These are phyloP conservation scores for Bibio marci DNA, from an alignment of 2,888 invertebrate genomes.

Conservation along the genomic window DNA sequence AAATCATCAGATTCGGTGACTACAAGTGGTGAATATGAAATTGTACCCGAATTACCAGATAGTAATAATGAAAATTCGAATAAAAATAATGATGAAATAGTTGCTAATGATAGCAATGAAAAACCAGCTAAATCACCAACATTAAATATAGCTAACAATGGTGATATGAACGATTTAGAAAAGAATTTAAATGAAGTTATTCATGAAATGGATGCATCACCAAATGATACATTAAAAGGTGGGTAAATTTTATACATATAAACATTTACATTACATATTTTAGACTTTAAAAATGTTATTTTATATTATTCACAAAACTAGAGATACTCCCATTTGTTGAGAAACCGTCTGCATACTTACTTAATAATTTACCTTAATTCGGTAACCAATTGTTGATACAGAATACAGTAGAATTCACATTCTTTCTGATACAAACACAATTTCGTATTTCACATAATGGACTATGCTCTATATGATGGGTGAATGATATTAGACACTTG, in stretches of 20 bases:
- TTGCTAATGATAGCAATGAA: conserved; percentile 13
- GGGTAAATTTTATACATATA: neutral
- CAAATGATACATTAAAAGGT: conserved; percentile 6
- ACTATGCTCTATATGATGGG: too few relatives aligned
- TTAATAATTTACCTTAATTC: too few relatives aligned
- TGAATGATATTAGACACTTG: too few relatives aligned
- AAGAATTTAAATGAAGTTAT: conserved; percentile 41
- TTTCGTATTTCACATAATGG: too few relatives aligned
- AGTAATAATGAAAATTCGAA: neutral
- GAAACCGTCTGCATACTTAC: too few relatives aligned
- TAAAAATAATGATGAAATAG: neutral
- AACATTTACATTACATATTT: too few relatives aligned
- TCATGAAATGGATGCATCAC: conserved; percentile 20
- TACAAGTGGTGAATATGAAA: conserved; percentile 52
- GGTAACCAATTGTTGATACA: too few relatives aligned
- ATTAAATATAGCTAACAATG: conserved; percentile 43
- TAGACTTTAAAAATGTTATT: too few relatives aligned
- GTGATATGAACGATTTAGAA: conserved; percentile 43
- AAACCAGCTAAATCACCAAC: conserved; percentile 31
- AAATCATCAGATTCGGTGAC: conserved; percentile 50
- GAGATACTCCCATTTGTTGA: too few relatives aligned
- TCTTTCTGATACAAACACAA: too few relatives aligned
- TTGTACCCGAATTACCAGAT: conserved; percentile 35
- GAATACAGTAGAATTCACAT: too few relatives aligned
- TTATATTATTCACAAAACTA: too few relatives aligned